Conservation (phyloP, 2,797 vertebrate genomes). For the Coregonus ussuriensis region DNA sequence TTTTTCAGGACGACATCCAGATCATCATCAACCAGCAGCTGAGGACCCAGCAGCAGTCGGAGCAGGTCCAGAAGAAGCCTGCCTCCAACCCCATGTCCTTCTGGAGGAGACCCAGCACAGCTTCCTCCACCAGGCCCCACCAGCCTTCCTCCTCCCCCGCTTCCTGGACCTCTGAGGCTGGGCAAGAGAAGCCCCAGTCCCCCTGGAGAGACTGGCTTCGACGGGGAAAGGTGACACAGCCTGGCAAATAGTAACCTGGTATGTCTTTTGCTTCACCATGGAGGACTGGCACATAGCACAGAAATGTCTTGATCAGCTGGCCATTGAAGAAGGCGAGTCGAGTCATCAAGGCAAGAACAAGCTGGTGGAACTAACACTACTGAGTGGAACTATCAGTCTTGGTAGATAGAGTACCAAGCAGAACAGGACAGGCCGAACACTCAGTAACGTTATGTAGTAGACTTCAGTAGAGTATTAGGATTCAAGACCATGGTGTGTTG, state of each 20-base stretch:
- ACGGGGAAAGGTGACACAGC: slow-evolving; percentile 66
- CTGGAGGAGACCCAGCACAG: slow-evolving; percentile 61
- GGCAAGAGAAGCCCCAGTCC: slow-evolving; percentile 57
- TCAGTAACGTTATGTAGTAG: neutral
- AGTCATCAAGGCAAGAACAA: slow-evolving; percentile 1
- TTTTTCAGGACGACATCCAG: slow-evolving; percentile 81
- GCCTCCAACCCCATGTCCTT: slow-evolving; percentile 63
- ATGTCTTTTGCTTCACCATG: slow-evolving; percentile 11
- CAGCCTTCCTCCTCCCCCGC: slow-evolving; percentile 47
- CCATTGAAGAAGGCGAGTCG: too few species aligned
- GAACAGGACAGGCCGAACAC: neutral
- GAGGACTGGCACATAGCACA: neutral
- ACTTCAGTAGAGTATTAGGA: slow-evolving; percentile 26
- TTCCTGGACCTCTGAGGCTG: slow-evolving; percentile 55
- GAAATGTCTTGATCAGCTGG: neutral
- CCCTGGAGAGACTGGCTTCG: slow-evolving; percentile 79
- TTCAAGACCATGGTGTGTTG: neutral
- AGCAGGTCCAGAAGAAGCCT: slow-evolving; percentile 64
- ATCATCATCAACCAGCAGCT: slow-evolving; percentile 80
- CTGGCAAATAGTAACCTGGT: slow-evolving; percentile 52
- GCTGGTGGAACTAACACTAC: slow-evolving; percentile 11
- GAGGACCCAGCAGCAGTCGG: slow-evolving; percentile 72
- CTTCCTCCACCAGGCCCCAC: slow-evolving; percentile 41
- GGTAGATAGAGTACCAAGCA: neutral
- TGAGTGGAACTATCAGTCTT: neutral